Conservation (phyloP, 2,797 vertebrate species). For the Eospalax fontanierii region DNA sequence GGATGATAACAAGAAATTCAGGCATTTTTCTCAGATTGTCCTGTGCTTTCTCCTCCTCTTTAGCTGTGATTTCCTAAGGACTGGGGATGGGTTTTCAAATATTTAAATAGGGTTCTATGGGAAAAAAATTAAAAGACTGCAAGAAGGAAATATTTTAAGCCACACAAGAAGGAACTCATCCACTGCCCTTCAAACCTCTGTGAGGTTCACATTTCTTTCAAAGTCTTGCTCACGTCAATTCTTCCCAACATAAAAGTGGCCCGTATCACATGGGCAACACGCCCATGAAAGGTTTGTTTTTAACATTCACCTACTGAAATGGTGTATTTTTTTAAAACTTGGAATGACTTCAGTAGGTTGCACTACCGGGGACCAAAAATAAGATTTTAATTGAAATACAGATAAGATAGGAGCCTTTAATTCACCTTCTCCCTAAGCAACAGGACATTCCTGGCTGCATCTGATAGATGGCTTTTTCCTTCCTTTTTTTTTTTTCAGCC, state of each 20-base stretch:
- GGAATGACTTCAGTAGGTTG: conserved; percentile 86
- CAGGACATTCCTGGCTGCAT: conserved; percentile 85
- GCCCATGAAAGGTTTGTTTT: conserved; percentile 81
- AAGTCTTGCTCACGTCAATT: conserved; percentile 8
- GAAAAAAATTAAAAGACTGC: not conserved
- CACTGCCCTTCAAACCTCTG: not conserved
- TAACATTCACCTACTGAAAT: conserved; percentile 80
- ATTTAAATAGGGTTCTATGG: conserved; percentile 64
- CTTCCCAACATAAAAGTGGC: conserved; percentile 81
- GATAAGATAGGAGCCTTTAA: conserved; percentile 90
- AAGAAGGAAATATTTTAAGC: not conserved
- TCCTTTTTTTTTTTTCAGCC: conserved; percentile 82
- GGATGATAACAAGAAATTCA: not conserved
- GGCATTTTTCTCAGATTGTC: not conserved
- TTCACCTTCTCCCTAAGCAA: conserved; percentile 89
- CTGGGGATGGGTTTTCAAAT: not conserved
- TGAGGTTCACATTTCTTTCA: conserved; percentile 82
- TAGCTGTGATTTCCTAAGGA: not conserved
- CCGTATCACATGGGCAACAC: conserved; percentile 81
- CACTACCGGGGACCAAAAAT: conserved; percentile 87
- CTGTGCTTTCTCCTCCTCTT: not conserved
- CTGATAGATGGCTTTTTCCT: conserved; percentile 81
- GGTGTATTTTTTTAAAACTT: conserved; percentile 71
- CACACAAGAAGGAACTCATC: conserved; percentile 53
- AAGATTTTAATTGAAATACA: conserved; percentile 91